These are phyloP conservation scores for Camptogramma bilineatum DNA, from an alignment of 2,888 invertebrate genomes.

Conservation along the genomic window DNA sequence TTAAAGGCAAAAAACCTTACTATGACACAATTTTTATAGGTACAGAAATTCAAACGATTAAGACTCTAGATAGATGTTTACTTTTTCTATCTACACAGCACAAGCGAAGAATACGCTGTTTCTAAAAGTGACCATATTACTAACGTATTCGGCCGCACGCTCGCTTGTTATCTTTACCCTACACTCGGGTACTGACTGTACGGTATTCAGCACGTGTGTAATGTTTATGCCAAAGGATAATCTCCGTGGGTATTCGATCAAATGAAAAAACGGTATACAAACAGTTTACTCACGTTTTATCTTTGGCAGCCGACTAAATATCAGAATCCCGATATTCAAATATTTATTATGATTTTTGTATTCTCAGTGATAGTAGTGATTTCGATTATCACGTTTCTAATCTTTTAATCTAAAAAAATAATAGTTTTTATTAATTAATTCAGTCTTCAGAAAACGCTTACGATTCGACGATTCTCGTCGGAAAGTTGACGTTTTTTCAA, in stretches of 20 bases:
- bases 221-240: slow-evolving; percentile 74
- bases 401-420: too few relatives aligned
- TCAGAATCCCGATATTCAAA: not conserved
- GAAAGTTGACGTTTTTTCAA: too few relatives aligned
- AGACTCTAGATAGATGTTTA: too few relatives aligned
- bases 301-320: not conserved
- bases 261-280: not conserved
- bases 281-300: not conserved
- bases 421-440: too few relatives aligned
- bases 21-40: too few relatives aligned
- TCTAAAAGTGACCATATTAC: slow-evolving; percentile 64
- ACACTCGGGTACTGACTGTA: slow-evolving; percentile 50
- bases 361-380: too few relatives aligned
- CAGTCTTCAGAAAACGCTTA: too few relatives aligned
- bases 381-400: too few relatives aligned
- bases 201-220: slow-evolving; percentile 46
- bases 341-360: slow-evolving; percentile 5
- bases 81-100: slow-evolving; percentile 8
- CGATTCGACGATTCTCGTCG: too few relatives aligned
- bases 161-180: slow-evolving; percentile 61
- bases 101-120: slow-evolving; percentile 50
- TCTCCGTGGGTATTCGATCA: slow-evolving; percentile 61
- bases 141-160: slow-evolving; percentile 77
- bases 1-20: too few relatives aligned
- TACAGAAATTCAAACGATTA: too few relatives aligned